A percentile compares a stretch with the other conserved stretches of the same genome.
These are phyloP conservation scores for Nomada lathburiana DNA, from an alignment of 2,888 invertebrate species.

Conservation along the genomic window DNA sequence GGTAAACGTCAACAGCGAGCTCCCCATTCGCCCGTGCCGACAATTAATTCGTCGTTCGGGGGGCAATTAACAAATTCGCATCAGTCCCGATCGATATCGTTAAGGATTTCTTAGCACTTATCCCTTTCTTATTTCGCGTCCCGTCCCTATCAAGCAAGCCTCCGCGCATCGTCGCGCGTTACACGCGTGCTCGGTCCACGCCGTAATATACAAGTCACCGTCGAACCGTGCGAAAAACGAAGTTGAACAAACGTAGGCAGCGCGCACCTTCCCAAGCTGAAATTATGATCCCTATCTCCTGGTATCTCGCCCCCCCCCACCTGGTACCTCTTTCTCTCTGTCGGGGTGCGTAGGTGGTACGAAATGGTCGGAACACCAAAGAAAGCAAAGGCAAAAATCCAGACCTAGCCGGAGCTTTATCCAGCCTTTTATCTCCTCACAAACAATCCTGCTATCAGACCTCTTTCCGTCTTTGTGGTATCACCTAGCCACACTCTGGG, in stretches of 20 bases:
- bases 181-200: constrained; percentile 12
- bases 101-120: constrained; percentile 4
- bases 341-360: constrained; percentile 61
- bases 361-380: constrained; percentile 43
- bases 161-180: background rate
- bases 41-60: constrained; percentile 38
- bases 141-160: constrained; percentile 10
- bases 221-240: constrained; percentile 46
- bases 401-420: constrained; percentile 38
- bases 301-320: constrained; percentile 10
- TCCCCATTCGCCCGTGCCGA: background rate
- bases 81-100: constrained; percentile 20
- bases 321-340: background rate
- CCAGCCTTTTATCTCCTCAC: constrained; percentile 56
- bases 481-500: constrained; percentile 25
- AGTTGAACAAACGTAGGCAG: constrained; percentile 40
- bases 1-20: background rate
- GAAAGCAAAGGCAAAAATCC: constrained; percentile 55
- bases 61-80: constrained; percentile 3
- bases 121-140: constrained; percentile 33
- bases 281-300: constrained; percentile 57
- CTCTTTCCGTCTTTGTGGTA: constrained; percentile 43
- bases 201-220: background rate
- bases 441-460: constrained; percentile 63
- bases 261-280: constrained; percentile 42